phyloP scores from a whole-genome alignment of 2,113 vertebrate genomes.

The Panurus biarmicus region DNA sequence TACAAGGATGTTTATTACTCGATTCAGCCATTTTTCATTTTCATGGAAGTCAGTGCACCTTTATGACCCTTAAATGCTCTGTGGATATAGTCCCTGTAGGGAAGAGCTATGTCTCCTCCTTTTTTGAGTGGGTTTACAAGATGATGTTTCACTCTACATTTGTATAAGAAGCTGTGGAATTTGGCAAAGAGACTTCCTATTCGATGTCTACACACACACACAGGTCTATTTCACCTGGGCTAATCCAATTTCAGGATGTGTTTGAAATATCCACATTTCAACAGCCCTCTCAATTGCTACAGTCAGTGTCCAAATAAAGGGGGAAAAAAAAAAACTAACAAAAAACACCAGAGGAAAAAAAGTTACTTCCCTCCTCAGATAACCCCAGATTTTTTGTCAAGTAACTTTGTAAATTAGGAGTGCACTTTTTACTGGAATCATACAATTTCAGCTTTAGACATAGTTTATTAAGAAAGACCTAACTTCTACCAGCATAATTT shows the following conservation, averaged over 20 bases:
- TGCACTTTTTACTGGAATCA: neutral
- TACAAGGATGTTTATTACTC: neutral
- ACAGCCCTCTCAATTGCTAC: neutral
- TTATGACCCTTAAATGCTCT: neutral
- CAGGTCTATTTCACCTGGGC: neutral
- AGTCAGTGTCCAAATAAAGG: neutral
- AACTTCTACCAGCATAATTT: neutral
- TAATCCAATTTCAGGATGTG: neutral
- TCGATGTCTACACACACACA: neutral
- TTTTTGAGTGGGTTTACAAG: neutral
- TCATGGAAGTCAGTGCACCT: neutral
- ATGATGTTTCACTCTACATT: neutral
- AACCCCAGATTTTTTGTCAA: neutral
- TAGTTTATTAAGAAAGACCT: neutral
- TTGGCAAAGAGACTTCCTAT: neutral
- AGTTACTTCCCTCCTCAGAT: rapidly evolving
- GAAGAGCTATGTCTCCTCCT: neutral
- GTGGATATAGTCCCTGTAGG: neutral
- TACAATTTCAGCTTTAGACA: neutral
- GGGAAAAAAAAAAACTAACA: neutral
- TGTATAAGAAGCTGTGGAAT: neutral
- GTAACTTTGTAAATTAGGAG: neutral
- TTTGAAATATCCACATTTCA: neutral
- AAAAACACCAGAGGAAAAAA: neutral
- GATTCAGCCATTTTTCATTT: neutral